Evolutionary conservation across 2,888 invertebrate species (phyloP), one percentile per base, ranked within the genome.

Genomic region (Gasteruption jaculator): DNA sequence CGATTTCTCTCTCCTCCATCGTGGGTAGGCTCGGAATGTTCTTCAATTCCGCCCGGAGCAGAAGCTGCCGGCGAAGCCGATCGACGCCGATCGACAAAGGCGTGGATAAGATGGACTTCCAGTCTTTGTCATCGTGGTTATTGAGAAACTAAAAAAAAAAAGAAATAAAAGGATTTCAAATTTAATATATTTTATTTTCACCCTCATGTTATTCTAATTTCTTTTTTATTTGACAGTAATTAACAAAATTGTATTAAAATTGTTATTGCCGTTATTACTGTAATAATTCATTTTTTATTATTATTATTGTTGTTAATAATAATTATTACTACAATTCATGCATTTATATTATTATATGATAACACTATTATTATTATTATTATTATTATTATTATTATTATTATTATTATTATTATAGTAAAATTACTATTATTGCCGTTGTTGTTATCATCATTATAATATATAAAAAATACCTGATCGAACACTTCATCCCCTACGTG

Each of bases 401-500:
- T 25, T 35, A n/a, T n/a, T n/a, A n/a, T n/a, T n/a, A n/a, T n/a
- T n/a, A n/a, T n/a, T 26, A 78, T 59, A 24, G 76, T 60, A 26
- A 60, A 63, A 18, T 65, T 57, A 77, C 77, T 78, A 54, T 76
- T 73, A 1, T 74, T 73, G 26, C 58, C 60, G 62, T 76, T 73
- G 44, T 73, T 69, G 34, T 74, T 72, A 7, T 67, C 68, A 31
- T 78, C 60, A 35, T 77, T 65, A 75, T 76, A 53, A 45, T 66
- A 67, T 5, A 27, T n/a, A 35, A n/a, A 32, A 36, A 41, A 24
- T 57, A 86, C 86, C 77, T 87, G 85, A 71, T 90, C 88, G 62
- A 89, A 89, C 1, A 82, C 80, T 12, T 75, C 73, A 46, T 80
- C 75, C 8, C 86, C 87, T 43, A 89, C 86, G 58, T 85, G 85